These are phyloP conservation scores for Aethina tumida DNA, from an alignment of 1,140 invertebrate genomes.

Conservation along the genomic window DNA sequence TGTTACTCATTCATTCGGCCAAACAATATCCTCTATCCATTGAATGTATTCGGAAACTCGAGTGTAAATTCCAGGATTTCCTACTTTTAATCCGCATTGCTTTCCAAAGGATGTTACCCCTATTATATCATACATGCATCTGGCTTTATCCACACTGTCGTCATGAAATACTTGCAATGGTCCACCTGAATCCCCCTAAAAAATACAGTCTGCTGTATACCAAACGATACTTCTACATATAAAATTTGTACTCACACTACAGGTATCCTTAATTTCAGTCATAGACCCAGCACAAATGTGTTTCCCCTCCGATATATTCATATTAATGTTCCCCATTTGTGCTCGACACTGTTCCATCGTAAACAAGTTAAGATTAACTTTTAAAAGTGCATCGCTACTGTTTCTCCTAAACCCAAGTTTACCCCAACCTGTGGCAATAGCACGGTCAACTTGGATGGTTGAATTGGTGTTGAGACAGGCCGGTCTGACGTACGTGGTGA, in stretches of 20 bases:
- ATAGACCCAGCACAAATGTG: constrained; percentile 57
- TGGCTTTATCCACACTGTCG: constrained; percentile 13
- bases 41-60: constrained; percentile 42
- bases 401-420: constrained; percentile 32
- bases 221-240: too few species aligned
- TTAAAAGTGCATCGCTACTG: too few species aligned
- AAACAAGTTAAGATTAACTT: too few species aligned
- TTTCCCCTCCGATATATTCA: too few species aligned
- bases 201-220: too few species aligned
- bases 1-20: too few species aligned
- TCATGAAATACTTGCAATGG: constrained; percentile 32
- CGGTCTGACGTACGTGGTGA: constrained; percentile 41
- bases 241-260: constrained; percentile 34
- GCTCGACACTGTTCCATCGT: too few species aligned
- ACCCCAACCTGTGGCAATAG: constrained; percentile 27
- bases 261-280: constrained; percentile 35
- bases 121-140: constrained; percentile 42
- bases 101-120: constrained; percentile 44
- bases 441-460: constrained; percentile 9
- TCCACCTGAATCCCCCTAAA: constrained; percentile 40
- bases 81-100: constrained; percentile 32
- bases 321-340: too few species aligned
- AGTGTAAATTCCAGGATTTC: constrained; percentile 45
- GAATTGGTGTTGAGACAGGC: constrained; percentile 46
- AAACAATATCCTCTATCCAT: constrained; percentile 42